Evolutionary conservation across 1,140 invertebrate genomes (phyloP).

Genomic region (Ceratitis capitata): DNA sequence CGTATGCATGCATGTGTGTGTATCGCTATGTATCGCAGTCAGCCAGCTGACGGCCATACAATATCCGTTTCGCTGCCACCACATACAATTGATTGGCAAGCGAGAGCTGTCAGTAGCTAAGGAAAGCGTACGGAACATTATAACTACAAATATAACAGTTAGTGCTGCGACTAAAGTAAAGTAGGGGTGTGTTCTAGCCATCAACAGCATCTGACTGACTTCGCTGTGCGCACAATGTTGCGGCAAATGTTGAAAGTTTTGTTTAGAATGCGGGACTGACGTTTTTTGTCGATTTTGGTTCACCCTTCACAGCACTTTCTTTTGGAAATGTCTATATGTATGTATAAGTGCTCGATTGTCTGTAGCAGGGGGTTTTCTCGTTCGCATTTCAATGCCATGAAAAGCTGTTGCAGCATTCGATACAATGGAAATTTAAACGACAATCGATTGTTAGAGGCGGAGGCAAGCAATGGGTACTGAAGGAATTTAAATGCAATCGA

Average conservation of each 20-base stretch:
- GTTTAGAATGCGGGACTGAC: not conserved
- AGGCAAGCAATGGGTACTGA: not conserved
- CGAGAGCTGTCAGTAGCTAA: not conserved
- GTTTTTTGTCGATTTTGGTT: not conserved
- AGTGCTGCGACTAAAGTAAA: not conserved
- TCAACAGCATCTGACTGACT: too few species aligned
- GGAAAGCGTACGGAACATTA: not conserved
- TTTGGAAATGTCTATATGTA: not conserved
- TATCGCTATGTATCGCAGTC: not conserved
- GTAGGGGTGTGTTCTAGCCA: not conserved
- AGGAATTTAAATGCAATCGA: not conserved
- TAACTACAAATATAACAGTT: not conserved
- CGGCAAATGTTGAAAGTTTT: conserved; percentile 32
- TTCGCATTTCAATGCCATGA: not conserved
- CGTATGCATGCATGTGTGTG: not conserved
- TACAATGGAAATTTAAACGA: conserved; percentile 22
- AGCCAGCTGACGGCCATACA: conserved; percentile 12
- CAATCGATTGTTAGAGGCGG: not conserved
- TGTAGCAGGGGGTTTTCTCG: not conserved
- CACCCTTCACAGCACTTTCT: not conserved
- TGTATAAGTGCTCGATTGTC: not conserved
- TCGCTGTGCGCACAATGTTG: not conserved
- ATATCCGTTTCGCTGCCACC: not conserved
- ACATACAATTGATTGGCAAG: not conserved
- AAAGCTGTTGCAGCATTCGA: conserved; percentile 11